phyloP scores from a whole-genome alignment of 2,888 invertebrate genomes.

The Idaea aversata region DNA sequence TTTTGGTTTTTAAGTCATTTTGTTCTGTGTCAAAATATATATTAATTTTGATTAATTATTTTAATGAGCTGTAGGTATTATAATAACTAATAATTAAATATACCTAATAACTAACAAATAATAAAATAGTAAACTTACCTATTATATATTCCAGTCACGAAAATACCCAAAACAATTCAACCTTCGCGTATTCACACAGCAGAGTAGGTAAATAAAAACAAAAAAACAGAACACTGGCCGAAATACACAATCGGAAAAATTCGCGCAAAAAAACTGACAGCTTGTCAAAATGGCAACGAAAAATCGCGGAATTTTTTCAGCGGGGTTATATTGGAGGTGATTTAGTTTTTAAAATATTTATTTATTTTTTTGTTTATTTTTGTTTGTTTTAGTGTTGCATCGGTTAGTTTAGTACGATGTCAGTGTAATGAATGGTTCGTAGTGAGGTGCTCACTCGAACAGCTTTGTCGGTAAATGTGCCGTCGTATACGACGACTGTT shows the following conservation, averaged over 20 bases:
- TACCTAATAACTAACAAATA: conserved; percentile 9
- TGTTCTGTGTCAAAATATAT: too few species aligned
- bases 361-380: conserved; percentile 10
- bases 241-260: conserved; percentile 43
- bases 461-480: conserved; percentile 72
- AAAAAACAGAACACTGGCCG: conserved; percentile 33
- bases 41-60: too few species aligned
- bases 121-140: conserved; percentile 34
- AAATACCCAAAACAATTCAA: conserved; percentile 29
- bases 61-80: too few species aligned
- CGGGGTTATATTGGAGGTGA: conserved; percentile 18
- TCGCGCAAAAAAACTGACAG: conserved; percentile 52
- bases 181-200: conserved; percentile 33
- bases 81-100: too few species aligned
- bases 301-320: conserved; percentile 22
- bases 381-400: conserved; percentile 47
- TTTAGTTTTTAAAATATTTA: not conserved
- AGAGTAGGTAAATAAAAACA: conserved; percentile 23
- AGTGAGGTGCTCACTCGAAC: conserved; percentile 68
- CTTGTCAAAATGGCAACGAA: conserved; percentile 37
- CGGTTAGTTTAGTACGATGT: conserved; percentile 61
- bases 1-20: too few species aligned
- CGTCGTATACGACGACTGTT: conserved; percentile 57
- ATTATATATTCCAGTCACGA: conserved; percentile 25
- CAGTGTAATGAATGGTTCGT: conserved; percentile 70